Evolutionary conservation across 2,113 vertebrate genomes (phyloP).

Genomic region (Solenodon paradoxus): DNA sequence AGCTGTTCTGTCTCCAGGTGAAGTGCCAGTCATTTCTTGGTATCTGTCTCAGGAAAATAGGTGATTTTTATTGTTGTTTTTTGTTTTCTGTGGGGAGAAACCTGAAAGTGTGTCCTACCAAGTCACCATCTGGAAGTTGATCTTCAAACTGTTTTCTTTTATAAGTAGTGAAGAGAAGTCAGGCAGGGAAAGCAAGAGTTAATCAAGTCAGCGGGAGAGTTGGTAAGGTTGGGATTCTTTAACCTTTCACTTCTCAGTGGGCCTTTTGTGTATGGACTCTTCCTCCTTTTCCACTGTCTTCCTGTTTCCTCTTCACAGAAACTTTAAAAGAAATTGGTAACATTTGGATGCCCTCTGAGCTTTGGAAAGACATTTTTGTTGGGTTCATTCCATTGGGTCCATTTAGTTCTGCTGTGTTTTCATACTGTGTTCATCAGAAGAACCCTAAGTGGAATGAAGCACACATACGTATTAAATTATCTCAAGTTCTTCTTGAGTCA

Average conservation of each 20-base stretch:
- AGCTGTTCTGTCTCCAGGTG: no score
- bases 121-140: no score
- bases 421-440: not conserved
- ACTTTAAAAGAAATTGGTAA: not conserved
- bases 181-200: not conserved
- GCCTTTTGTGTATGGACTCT: not conserved
- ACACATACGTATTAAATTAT: not conserved
- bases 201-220: not conserved
- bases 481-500: slow-evolving; percentile 32
- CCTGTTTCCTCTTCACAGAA: not conserved
- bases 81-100: no score
- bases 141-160: not conserved
- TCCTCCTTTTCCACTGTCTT: not conserved
- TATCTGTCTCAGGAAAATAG: no score
- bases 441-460: not conserved
- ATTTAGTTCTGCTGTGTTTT: not conserved
- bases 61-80: no score
- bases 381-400: slow-evolving; percentile 3
- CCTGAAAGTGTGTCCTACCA: no score
- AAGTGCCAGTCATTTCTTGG: no score
- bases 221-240: not conserved
- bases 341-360: slow-evolving; percentile 39
- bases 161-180: not conserved
- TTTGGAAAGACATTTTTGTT: slow-evolving; percentile 52
- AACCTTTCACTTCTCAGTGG: not conserved